Base-by-base conservation (phyloP, 2,888 invertebrate genomes). In the Seira musarum region DNA sequence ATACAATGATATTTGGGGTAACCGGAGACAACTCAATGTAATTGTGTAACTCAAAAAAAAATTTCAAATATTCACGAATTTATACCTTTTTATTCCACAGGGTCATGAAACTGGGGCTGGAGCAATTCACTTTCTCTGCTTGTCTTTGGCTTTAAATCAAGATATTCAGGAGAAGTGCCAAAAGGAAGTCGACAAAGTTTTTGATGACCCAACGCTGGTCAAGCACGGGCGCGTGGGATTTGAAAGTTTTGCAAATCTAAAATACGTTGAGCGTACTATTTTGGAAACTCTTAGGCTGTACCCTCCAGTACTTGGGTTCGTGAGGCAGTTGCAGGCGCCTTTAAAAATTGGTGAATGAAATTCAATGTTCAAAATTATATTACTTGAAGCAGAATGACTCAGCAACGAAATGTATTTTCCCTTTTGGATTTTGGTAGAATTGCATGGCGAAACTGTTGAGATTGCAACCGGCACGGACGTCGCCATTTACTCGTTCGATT, bases 41-140 rank as follows among this genome's bases (percentile, higher is more conserved):
- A n/a, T n/a, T n/a, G n/a, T n/a, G n/a, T n/a, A n/a, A n/a, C n/a
- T n/a, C n/a, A n/a, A n/a, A n/a, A n/a, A n/a, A n/a, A n/a, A n/a
- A n/a, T n/a, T n/a, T n/a, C n/a, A n/a, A n/a, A n/a, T n/a, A n/a
- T n/a, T n/a, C n/a, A n/a, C n/a, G n/a, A n/a, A n/a, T n/a, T n/a
- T n/a, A n/a, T n/a, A n/a, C n/a, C n/a, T n/a, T n/a, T n/a, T n/a
- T n/a, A 46, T 3, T 46, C 5, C 25, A 46, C 24, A 72, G 71
- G 71, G 71, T 24, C 71, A 72, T 40, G 71, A 72, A 22, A 72
- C 71, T 15, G 71, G 61, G 2, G 71, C 71, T 8, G 19, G 63
- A 6, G 49, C 71, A 2, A 72, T 72, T 61, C 71, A 72, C 25
- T 72, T 72, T 64, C 64, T 72, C 17, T 72, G 71, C 63, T 72